Percentiles rank a stretch among this genome's conserved stretches.
Conservation (phyloP, 2,888 invertebrate species). For the Agrenia bidenticulata region DNA sequence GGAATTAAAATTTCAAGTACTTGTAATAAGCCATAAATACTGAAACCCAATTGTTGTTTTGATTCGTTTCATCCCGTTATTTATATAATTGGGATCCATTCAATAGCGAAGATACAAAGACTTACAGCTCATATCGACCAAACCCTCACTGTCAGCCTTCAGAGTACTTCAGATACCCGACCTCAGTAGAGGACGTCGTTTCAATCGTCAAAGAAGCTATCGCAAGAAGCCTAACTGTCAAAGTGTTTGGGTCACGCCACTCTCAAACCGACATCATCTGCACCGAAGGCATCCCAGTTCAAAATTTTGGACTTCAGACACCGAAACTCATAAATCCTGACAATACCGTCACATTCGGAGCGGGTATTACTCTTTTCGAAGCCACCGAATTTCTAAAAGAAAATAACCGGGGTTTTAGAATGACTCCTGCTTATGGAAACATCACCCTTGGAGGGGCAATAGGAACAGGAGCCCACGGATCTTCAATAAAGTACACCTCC, state of each 20-base stretch:
- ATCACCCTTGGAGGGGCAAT: slow-evolving; percentile 29
- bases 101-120: no score
- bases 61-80: no score
- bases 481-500: slow-evolving; percentile 7
- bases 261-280: slow-evolving; percentile 18
- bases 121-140: slow-evolving; percentile 10
- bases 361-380: slow-evolving; percentile 23
- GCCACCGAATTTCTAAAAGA: slow-evolving; percentile 14
- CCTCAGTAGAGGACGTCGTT: slow-evolving; percentile 1
- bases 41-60: no score
- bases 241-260: slow-evolving; percentile 19
- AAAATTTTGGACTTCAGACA: neutral
- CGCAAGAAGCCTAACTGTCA: slow-evolving; percentile 9
- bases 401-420: slow-evolving; percentile 13
- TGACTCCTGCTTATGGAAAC: slow-evolving; percentile 26
- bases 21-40: no score
- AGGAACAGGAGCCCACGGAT: slow-evolving; percentile 33
- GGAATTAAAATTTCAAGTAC: no score
- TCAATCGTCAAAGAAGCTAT: slow-evolving; percentile 14
- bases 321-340: slow-evolving; percentile 3
- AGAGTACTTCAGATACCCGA: neutral
- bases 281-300: slow-evolving; percentile 20
- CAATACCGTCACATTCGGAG: slow-evolving; percentile 17
- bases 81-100: no score
- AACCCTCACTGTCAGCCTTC: slow-evolving; percentile 1